Evolutionary conservation across 2,113 vertebrate species (phyloP).

Genomic region (Centropus bengalensis): DNA sequence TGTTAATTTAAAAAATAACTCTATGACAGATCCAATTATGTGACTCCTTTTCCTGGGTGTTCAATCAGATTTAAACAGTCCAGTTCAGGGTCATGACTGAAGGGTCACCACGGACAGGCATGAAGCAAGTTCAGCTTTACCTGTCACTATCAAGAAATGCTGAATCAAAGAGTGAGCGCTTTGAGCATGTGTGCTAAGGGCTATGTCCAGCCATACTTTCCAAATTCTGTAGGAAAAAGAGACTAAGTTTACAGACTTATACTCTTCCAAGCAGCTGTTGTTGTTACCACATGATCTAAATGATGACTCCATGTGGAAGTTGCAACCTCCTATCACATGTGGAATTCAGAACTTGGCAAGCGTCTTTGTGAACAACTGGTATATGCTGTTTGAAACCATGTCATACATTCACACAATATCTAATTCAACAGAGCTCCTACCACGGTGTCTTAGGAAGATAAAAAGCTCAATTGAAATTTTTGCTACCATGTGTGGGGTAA

Average conservation of each 20-base stretch:
- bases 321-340: background rate
- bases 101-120: background rate
- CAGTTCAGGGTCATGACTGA: fast-evolving
- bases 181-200: fast-evolving
- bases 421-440: background rate
- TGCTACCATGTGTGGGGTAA: background rate
- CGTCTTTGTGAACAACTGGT: background rate
- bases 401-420: background rate
- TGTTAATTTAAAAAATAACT: background rate
- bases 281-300: background rate
- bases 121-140: background rate
- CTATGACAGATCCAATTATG: background rate
- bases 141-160: background rate
- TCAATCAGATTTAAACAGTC: background rate
- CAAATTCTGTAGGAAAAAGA: background rate
- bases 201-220: background rate
- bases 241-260: background rate
- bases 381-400: background rate
- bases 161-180: background rate
- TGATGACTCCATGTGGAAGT: fast-evolving
- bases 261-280: background rate
- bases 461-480: background rate
- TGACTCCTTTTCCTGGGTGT: background rate
- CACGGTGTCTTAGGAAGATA: background rate
- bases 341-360: background rate